Evolutionary conservation across 2,113 vertebrate species (phyloP).

Genomic region (Bufo bufo): DNA sequence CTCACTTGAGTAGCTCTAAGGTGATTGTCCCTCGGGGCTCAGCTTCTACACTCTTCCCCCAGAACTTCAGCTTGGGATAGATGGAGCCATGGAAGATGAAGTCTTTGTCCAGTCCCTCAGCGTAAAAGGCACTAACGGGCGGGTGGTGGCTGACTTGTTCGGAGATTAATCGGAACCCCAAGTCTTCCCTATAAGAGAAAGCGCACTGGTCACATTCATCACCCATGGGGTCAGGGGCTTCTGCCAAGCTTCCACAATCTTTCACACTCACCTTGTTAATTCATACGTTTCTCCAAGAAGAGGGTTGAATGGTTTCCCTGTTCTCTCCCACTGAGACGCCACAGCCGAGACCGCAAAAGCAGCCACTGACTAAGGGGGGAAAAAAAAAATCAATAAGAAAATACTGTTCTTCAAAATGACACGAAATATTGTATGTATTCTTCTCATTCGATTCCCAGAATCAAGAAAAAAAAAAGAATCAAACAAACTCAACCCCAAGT

Average conservation of each 20-base stretch:
- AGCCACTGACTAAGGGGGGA: slow-evolving; percentile 80
- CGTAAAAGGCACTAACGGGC: slow-evolving; percentile 91
- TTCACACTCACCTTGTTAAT: slow-evolving; percentile 79
- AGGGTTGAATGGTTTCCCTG: slow-evolving; percentile 97
- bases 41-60: slow-evolving; percentile 97
- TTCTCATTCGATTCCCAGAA: too few species aligned
- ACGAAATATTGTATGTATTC: too few species aligned
- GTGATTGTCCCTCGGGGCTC: slow-evolving; percentile 95
- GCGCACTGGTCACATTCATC: not conserved
- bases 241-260: not conserved
- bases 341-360: slow-evolving; percentile 95
- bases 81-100: slow-evolving; percentile 95
- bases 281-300: slow-evolving; percentile 95
- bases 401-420: too few species aligned
- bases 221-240: not conserved
- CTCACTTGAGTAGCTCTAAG: slow-evolving; percentile 90
- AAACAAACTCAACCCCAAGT: not conserved
- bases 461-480: too few species aligned
- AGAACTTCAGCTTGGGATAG: slow-evolving; percentile 96
- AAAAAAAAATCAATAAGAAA: not conserved
- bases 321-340: slow-evolving; percentile 96
- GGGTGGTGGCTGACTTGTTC: slow-evolving; percentile 98
- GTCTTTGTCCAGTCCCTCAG: slow-evolving; percentile 88
- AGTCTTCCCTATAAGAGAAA: slow-evolving; percentile 79
- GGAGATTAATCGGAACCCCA: slow-evolving; percentile 90